phyloP scores from a whole-genome alignment of 64 coral and sea anemone species.

The Hydrozoanthus tunicans region DNA sequence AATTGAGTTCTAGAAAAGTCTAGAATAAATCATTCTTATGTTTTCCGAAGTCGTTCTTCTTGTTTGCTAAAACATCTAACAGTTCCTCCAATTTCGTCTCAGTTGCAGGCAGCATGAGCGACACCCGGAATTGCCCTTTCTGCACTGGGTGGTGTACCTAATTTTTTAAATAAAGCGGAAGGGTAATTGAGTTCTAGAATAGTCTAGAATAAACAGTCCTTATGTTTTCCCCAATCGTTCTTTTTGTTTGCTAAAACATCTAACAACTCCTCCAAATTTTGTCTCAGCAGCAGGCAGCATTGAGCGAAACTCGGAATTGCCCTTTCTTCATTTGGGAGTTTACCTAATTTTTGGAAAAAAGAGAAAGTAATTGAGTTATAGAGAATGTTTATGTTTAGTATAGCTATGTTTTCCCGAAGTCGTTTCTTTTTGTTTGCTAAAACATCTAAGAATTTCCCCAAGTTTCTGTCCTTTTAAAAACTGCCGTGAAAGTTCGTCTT shows the following conservation, averaged over 20 bases:
- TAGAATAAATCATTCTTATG: background rate
- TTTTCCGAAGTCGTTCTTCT: too few species aligned
- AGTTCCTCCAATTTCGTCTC: background rate
- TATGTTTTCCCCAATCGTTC: too few species aligned
- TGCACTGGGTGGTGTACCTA: constrained; percentile 29
- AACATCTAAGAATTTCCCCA: too few species aligned
- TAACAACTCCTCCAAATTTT: background rate
- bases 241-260: too few species aligned
- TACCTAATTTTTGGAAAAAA: background rate
- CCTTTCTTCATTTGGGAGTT: constrained; percentile 29
- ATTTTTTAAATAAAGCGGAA: background rate
- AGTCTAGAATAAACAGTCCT: background rate
- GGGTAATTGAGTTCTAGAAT: too few species aligned
- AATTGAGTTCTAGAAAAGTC: too few species aligned
- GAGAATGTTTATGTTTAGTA: too few species aligned
- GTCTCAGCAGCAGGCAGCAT: background rate
- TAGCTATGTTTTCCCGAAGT: too few species aligned
- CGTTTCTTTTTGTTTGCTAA: too few species aligned
- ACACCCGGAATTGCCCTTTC: background rate
- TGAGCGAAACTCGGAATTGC: background rate
- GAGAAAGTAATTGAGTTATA: background rate
- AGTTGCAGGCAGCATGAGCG: background rate
- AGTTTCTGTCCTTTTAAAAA: too few species aligned
- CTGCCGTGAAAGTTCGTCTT: too few species aligned
- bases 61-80: too few species aligned